Evolutionary conservation across 1,140 invertebrate genomes (phyloP), one percentile per base, ranked within the genome.

Genomic region (Campodea augens): DNA sequence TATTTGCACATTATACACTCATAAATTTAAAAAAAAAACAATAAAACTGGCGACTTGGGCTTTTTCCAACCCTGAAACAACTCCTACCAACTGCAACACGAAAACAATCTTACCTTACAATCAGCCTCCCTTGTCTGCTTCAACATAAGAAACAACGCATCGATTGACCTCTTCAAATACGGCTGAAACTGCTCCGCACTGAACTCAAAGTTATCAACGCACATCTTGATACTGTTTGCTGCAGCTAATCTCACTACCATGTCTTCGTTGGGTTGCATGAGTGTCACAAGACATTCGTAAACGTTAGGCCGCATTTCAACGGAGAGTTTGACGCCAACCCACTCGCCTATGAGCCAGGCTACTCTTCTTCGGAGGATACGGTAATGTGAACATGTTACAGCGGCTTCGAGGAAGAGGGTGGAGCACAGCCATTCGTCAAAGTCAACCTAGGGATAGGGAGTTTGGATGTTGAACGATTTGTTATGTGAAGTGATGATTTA

Each of bases 371-470:
- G 70, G 23, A 97, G 78, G 37, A 97, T 83, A 58, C 81, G 73
- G 54, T 88, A 92, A 59, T 90, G 88, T 49, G 75, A 73, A 51
- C 80, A 75, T 58, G 77, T 78, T 5, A 85, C 71, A 59, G 79
- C 75, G 25, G 95, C 58, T 64, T 97, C 90, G 52, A 75, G 69
- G 38, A 81, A 71, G 45, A 96, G 60, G 41, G 81, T 77, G 24
- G 74, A 77, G n/a, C 73, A 75, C 54, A 95, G 86, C 89, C 89
- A 95, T 45, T 81, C 70, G 61, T 95, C 86, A 66, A 95, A 95
- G 62, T 92, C 81, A 15, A 87, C 69, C 73, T 81, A 57, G 37
- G 49, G 18, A 41, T 52, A 58, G 18, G 48, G 50, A 45, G 46
- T n/a, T n/a, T n/a, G n/a, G n/a, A n/a, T n/a, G n/a, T n/a, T n/a